Evolutionary conservation across 92 coral and sea anemone genomes (phyloP).

Genomic region (Muricea muricata): DNA sequence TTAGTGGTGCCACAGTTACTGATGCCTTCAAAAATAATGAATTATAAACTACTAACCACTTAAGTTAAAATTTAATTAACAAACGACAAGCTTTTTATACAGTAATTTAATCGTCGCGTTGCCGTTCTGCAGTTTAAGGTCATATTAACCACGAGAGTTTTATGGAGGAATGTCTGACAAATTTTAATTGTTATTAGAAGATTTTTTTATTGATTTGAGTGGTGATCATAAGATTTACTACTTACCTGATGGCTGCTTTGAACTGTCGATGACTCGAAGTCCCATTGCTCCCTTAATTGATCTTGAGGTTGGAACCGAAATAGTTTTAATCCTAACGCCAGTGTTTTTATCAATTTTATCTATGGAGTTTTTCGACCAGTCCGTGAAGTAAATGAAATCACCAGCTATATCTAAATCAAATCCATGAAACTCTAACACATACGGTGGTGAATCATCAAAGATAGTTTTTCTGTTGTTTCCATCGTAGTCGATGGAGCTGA

Average conservation of each 20-base stretch:
- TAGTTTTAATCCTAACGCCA: not conserved
- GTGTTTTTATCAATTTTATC: slow-evolving; percentile 2
- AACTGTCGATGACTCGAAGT: slow-evolving; percentile 47
- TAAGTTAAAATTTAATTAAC: no score
- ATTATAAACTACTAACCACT: not conserved
- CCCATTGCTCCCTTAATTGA: slow-evolving; percentile 40
- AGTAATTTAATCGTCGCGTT: no score
- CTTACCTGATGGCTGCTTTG: slow-evolving; percentile 65
- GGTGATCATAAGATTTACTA: no score
- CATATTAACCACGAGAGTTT: no score
- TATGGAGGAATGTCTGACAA: no score
- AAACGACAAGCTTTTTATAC: no score
- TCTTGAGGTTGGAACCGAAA: not conserved
- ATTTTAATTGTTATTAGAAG: no score
- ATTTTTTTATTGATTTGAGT: no score
- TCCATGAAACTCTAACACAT: slow-evolving; percentile 9
- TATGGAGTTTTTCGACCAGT: slow-evolving; percentile 39
- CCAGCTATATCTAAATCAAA: slow-evolving; percentile 68
- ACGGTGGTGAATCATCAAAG: slow-evolving; percentile 9
- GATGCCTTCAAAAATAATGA: slow-evolving; percentile 12
- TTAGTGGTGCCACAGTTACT: slow-evolving; percentile 56
- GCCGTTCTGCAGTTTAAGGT: no score
- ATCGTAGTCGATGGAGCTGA: slow-evolving; percentile 66
- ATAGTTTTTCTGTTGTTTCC: slow-evolving; percentile 57
- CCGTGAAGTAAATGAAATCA: slow-evolving; percentile 73